Conservation (phyloP, 1,140 invertebrate genomes). For the Lethrus apterus region DNA sequence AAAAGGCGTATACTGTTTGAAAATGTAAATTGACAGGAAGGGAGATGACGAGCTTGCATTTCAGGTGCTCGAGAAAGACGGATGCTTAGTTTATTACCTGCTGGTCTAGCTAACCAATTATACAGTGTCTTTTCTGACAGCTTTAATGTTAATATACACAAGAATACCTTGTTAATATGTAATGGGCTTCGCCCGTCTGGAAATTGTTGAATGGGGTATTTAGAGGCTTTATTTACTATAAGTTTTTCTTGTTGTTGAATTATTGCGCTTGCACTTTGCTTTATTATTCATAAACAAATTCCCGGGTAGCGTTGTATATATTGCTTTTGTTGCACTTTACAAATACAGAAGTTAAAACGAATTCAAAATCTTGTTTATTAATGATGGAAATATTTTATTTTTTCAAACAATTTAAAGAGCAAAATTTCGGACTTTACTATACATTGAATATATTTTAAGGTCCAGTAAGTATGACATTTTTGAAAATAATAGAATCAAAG, state of each 20-base stretch:
- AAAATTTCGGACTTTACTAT: no score
- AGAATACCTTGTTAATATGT: slow-evolving; percentile 41
- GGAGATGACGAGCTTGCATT: slow-evolving; percentile 11
- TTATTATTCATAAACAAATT: slow-evolving; percentile 14
- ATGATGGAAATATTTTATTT: no score
- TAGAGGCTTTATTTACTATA: slow-evolving; percentile 19
- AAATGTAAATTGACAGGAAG: slow-evolving; percentile 39
- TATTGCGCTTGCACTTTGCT: slow-evolving; percentile 15
- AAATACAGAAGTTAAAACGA: no score
- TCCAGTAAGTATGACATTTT: no score
- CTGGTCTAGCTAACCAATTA: slow-evolving; percentile 39
- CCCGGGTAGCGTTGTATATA: background rate
- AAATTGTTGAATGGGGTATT: slow-evolving; percentile 21
- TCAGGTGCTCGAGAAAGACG: slow-evolving; percentile 22
- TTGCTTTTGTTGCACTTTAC: background rate
- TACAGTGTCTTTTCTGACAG: slow-evolving; percentile 40
- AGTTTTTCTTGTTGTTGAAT: slow-evolving; percentile 15
- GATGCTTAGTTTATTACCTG: slow-evolving; percentile 38
- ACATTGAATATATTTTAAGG: no score
- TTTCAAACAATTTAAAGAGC: no score
- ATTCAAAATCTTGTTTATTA: no score
- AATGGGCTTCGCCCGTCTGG: slow-evolving; percentile 29
- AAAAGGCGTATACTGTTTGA: slow-evolving; percentile 39
- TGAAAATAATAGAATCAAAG: no score
- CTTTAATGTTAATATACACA: slow-evolving; percentile 40